Evolutionary conservation across 2,113 vertebrate species (phyloP), one percentile per base, ranked within the genome.

Genomic region (Epinephelus moara): DNA sequence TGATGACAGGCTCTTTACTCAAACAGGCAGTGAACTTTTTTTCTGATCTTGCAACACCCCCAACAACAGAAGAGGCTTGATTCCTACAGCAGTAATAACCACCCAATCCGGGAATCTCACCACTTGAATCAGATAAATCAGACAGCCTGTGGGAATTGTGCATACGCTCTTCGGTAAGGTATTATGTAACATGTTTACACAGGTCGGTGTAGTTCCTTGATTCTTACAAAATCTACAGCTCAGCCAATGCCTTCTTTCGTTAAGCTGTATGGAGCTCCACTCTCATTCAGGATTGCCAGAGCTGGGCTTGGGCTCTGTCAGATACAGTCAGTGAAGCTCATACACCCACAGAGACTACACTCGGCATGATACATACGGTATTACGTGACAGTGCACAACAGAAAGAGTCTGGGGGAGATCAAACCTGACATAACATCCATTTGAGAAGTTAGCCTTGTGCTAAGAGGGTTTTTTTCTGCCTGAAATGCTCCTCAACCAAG

Each of bases 151-250:
- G 23, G 69, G 49, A 76, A 66, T 52, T 40, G 56, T 69, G 25
- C 52, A 82, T 71, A 15, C 27, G 73, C 27, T 69, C 21, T 52
- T 80, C 23, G 78, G 68, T 33, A 76, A 57, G 37, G 10, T 47
- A 73, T 94, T 93, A 90, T 90, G 89, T 87, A 94, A 94, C 60
- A 75, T 85, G 61, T 85, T 92, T 89, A 75, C 64, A 87, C 70
- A 45, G 50, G 82, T 87, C 66, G 61, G 4, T 64, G 55, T 49
- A 82, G 75, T 87, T 52, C 75, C 69, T 69, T 61, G 42, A 62
- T 80, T 77, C 63, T 75, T 53, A 47, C 66, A 75, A 84, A 81
- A 82, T 37, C 25, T 27, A 71, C 68, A 64, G 77, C 64, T 89
- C 71, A 64, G 79, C 53, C 74, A 70, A 13, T 80, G 67, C 55